Base-by-base conservation (phyloP, 2,888 invertebrate species). In the Hydroisotoma schaefferi region DNA sequence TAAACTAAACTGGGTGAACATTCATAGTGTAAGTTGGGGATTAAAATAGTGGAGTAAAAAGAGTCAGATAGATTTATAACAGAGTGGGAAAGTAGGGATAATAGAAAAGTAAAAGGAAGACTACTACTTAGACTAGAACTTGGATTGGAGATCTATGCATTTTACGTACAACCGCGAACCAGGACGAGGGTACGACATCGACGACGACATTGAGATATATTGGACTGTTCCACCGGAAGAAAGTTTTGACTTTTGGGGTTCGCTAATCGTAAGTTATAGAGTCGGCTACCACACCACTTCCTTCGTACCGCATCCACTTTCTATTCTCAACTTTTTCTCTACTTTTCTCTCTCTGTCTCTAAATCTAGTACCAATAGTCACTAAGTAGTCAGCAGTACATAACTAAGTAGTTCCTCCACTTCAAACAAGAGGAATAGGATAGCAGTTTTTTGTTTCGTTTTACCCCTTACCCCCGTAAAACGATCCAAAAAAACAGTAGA, bases 261-360 rank as follows among this genome's bases (percentile, higher is more conserved):
- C 71, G 67, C 71, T 71, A 71, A 71, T 71, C 71, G 71, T 71
- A 71, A 71, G 71, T 71, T 71, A 71, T 71, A 69, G 71, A 69
- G 71, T 71, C 69, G 65, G 67, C 66, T 64, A 55, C 60, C 47
- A 55, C 43, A 52, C 49, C 55, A 52, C 60, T 62, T 55, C 57
- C 49, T 55, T 40, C 55, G 37, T 55, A 54, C 59, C 52, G 37
- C 44, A 43, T 43, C 40, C 33, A 44, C 51, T 54, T 57, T 48
- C 23, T 33, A 27, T 52, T 61, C 58, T 20, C 38, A 40, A 46
- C 53, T 57, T 46, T 51, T 40, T 57, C 52, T 57, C 51, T 46
- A 55, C 58, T 58, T 61, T 58, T 46, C 37, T 51, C 40, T 57
- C 51, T 51, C 46, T 58, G 20, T 47, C 54, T 57, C 43, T 63